Base-by-base conservation (phyloP, 2,797 vertebrate genomes). In the Tokudaia muenninki region DNA sequence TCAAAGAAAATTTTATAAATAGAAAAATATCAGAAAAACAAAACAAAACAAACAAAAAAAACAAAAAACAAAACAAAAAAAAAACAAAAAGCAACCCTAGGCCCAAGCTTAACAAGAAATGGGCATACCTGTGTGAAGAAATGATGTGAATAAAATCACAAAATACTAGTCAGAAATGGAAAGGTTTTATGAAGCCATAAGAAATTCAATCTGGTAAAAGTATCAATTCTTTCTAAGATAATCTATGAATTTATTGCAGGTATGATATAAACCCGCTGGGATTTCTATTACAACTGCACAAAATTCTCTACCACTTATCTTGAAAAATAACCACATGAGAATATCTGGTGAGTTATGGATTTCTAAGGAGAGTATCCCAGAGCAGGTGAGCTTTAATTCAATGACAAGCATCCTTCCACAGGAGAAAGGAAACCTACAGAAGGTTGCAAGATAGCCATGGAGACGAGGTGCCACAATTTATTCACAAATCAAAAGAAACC, bases 191-290 rank as follows among this genome's bases (percentile, higher is more conserved):
- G 72, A 57, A 82, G 63, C 91, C 47, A 82, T 87, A 95, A 96
- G 77, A 96, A 94, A 95, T 91, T 91, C 72, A 83, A 65, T 97
- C 95, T 89, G 92, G 29, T 70, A 95, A 96, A 94, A 29, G 44
- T 92, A 97, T 83, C 91, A 80, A 81, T 94, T 94, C 67, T 95
- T 89, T 47, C 37, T 81, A 92, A 94, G 61, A 96, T 95, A 96
- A 95, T 90, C 57, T 80, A 79, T 92, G 81, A 91, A 95, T 94
- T 94, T 37, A 86, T 79, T 70, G 1, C 26, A 90, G 59, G 52
- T 63, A 57, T 37, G 26, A 80, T 81, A 92, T 77, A 92, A 89
- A 84, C 52, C 44, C 57, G 83, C 41, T 88, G 75, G 21, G 14
- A 59, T 87, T 96, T 95, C 82, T 91, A 83, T 9, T 80, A 47